These are phyloP conservation scores for Semnopithecus entellus DNA, from an alignment of 2,113 vertebrate species.

Conservation along the genomic window DNA sequence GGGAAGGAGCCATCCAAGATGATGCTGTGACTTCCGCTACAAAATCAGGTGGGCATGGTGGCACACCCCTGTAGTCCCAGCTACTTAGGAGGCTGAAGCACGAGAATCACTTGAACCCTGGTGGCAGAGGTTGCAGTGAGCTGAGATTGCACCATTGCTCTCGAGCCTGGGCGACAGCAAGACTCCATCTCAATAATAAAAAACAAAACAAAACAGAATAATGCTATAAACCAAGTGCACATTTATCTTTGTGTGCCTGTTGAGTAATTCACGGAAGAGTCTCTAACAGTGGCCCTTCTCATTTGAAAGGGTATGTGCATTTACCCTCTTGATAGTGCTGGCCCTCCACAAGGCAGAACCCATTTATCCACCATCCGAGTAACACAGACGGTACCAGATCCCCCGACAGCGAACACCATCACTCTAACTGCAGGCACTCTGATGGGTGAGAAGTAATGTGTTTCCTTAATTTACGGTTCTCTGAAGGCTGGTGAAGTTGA, in stretches of 20 bases:
- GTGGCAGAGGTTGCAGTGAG: not conserved
- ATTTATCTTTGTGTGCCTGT: not conserved
- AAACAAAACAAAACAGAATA: not conserved
- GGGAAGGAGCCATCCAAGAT: not conserved
- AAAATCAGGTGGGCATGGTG: not conserved
- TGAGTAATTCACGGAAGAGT: fast-evolving
- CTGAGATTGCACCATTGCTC: not conserved
- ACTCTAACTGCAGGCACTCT: fast-evolving
- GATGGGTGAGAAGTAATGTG: fast-evolving
- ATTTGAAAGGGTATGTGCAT: fast-evolving
- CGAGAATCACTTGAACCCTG: not conserved
- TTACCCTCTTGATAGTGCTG: fast-evolving
- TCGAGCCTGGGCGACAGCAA: not conserved
- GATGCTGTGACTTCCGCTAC: not conserved
- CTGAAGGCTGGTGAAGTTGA: not conserved
- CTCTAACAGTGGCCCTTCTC: not conserved
- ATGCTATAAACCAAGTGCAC: not conserved
- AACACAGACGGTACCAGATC: fast-evolving
- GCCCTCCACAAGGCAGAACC: not conserved
- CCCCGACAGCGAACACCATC: fast-evolving
- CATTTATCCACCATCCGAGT: fast-evolving
- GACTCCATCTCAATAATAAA: not conserved
- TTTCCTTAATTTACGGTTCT: not conserved
- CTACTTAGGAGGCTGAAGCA: not conserved
- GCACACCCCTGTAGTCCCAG: not conserved